Conservation (phyloP, 2,797 vertebrate genomes). For the Bovichtus diacanthus region DNA sequence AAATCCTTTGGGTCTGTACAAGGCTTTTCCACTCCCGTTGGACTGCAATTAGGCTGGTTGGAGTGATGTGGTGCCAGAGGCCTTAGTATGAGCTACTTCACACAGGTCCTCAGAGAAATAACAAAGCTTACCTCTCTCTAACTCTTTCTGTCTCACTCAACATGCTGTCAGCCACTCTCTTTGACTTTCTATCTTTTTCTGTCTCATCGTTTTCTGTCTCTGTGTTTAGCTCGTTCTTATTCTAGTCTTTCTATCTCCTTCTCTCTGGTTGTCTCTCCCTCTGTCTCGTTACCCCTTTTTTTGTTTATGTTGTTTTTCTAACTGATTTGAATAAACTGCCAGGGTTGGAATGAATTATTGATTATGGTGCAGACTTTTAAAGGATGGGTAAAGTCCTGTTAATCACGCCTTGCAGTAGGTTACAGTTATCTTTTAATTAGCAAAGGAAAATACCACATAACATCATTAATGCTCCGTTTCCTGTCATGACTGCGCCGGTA, state of each 20-base stretch:
- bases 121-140: slow-evolving; percentile 74
- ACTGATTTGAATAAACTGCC: slow-evolving; percentile 81
- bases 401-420: slow-evolving; percentile 67
- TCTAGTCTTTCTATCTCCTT: slow-evolving; percentile 25
- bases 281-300: slow-evolving; percentile 28
- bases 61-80: slow-evolving; percentile 83
- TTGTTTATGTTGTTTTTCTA: slow-evolving; percentile 73
- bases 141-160: slow-evolving; percentile 66
- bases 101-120: slow-evolving; percentile 79
- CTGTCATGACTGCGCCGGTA: slow-evolving; percentile 19
- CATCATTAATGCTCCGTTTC: slow-evolving; percentile 47
- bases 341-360: slow-evolving; percentile 84
- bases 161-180: slow-evolving; percentile 50
- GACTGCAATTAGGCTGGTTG: slow-evolving; percentile 82
- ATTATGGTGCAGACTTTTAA: slow-evolving; percentile 71
- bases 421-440: slow-evolving; percentile 79
- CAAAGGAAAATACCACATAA: slow-evolving; percentile 39
- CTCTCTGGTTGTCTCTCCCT: slow-evolving; percentile 10
- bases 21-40: slow-evolving; percentile 78
- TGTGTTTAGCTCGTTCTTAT: slow-evolving; percentile 25
- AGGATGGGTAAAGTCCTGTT: slow-evolving; percentile 66
- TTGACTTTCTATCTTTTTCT: slow-evolving; percentile 43
- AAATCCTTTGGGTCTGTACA: slow-evolving; percentile 74
- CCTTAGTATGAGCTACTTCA: slow-evolving; percentile 81
- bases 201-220: slow-evolving; percentile 42